These are phyloP conservation scores for Drosophila pullipes DNA, from an alignment of 2,888 invertebrate genomes.

Conservation along the genomic window DNA sequence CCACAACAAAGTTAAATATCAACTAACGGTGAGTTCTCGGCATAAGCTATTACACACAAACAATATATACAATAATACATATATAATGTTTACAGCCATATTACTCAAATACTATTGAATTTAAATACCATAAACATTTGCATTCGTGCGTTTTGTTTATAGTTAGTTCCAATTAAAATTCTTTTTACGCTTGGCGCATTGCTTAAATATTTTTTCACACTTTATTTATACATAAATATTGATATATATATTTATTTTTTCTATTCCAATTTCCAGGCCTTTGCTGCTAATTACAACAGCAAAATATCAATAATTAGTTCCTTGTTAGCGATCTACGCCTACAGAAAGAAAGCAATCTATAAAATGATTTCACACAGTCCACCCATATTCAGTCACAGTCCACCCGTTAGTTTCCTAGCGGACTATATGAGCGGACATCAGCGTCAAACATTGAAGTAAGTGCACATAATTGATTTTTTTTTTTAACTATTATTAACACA, in stretches of 20 bases:
- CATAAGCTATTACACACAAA: background rate
- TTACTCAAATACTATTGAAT: constrained; percentile 22
- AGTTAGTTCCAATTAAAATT: constrained; percentile 38
- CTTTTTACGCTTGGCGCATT: constrained; percentile 13
- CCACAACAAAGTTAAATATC: constrained; percentile 38
- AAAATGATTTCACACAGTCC: constrained; percentile 90
- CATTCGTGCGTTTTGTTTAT: constrained; percentile 45
- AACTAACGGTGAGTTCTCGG: constrained; percentile 68
- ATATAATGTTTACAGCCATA: background rate
- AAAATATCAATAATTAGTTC: constrained; percentile 59
- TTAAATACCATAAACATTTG: constrained; percentile 45
- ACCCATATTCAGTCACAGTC: constrained; percentile 90
- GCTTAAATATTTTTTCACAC: constrained; percentile 27
- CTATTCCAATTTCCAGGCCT: constrained; percentile 57
- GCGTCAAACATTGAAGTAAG: constrained; percentile 84
- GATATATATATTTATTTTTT: constrained; percentile 17
- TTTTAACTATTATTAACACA: constrained; percentile 22
- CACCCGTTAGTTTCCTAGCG: constrained; percentile 88
- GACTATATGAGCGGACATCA: constrained; percentile 87
- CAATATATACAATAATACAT: constrained; percentile 4
- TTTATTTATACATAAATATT: constrained; percentile 39
- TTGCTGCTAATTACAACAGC: constrained; percentile 26
- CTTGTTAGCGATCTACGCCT: constrained; percentile 61
- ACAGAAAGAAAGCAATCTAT: constrained; percentile 51
- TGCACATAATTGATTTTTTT: constrained; percentile 35